Conservation (phyloP, 1,140 invertebrate genomes). For the Paralvinella palmiformis region DNA sequence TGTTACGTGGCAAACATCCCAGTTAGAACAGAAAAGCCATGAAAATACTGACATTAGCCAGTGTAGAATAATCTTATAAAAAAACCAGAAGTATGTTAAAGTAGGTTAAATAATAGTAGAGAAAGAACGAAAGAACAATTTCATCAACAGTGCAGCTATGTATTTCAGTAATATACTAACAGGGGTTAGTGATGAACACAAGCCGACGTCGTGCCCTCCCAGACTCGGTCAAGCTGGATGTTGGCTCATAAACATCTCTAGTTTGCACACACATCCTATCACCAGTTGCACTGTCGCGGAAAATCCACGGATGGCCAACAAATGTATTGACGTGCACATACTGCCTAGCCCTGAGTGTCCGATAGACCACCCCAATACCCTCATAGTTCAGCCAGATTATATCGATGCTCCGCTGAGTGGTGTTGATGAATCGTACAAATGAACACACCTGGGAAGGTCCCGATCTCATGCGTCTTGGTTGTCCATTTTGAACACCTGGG, state of each 20-base stretch:
- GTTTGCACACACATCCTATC: conserved; percentile 50
- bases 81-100: not conserved
- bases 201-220: not conserved
- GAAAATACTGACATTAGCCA: not conserved
- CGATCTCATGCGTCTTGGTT: too few relatives aligned
- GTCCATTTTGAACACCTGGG: too few relatives aligned
- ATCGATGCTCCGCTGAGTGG: conserved; percentile 57
- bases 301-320: conserved; percentile 68
- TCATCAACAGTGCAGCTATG: not conserved
- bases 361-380: conserved; percentile 57
- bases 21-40: too few relatives aligned
- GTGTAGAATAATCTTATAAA: not conserved
- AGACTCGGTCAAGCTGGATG: not conserved
- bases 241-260: not conserved
- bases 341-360: conserved; percentile 51
- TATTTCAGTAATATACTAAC: not conserved
- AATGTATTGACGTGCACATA: conserved; percentile 64
- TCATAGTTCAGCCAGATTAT: conserved; percentile 70
- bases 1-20: too few relatives aligned
- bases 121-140: not conserved
- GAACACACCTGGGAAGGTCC: conserved; percentile 28
- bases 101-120: not conserved
- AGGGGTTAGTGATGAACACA: not conserved
- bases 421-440: conserved; percentile 65
- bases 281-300: conserved; percentile 58